These are phyloP conservation scores for Cephalopterus ornatus DNA, from an alignment of 2,113 vertebrate genomes.

Conservation along the genomic window DNA sequence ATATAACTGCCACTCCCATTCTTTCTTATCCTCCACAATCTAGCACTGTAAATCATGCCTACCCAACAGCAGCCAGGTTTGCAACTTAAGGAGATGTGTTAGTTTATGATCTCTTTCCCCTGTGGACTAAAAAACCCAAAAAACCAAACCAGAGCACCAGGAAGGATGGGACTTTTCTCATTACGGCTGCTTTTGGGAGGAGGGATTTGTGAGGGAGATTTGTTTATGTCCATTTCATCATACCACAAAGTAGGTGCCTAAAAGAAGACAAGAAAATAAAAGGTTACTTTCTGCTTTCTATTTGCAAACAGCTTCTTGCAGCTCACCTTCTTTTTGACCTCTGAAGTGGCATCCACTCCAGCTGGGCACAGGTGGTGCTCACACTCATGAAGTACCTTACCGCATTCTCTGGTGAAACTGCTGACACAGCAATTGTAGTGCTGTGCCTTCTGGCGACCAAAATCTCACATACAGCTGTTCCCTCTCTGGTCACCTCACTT, in stretches of 20 bases:
- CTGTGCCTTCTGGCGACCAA: background rate
- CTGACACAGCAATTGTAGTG: background rate
- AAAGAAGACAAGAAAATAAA: background rate
- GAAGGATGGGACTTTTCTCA: background rate
- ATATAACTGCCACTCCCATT: too few species aligned
- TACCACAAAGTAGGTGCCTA: background rate
- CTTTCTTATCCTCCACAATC: too few species aligned
- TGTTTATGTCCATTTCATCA: background rate
- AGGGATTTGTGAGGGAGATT: background rate
- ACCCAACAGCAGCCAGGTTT: background rate
- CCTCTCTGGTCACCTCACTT: background rate
- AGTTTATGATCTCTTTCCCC: background rate
- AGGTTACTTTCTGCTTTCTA: background rate
- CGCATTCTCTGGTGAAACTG: background rate
- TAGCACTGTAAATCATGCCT: background rate
- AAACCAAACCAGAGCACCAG: background rate
- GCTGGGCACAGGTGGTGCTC: background rate
- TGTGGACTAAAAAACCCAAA: background rate
- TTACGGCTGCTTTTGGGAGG: background rate
- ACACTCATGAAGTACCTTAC: background rate
- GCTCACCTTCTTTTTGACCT: background rate
- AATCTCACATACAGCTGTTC: background rate
- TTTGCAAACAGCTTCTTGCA: background rate
- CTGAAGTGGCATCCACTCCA: background rate
- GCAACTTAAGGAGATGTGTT: background rate